phyloP scores from a whole-genome alignment of 2,797 vertebrate species.

The Danionella dracula region DNA sequence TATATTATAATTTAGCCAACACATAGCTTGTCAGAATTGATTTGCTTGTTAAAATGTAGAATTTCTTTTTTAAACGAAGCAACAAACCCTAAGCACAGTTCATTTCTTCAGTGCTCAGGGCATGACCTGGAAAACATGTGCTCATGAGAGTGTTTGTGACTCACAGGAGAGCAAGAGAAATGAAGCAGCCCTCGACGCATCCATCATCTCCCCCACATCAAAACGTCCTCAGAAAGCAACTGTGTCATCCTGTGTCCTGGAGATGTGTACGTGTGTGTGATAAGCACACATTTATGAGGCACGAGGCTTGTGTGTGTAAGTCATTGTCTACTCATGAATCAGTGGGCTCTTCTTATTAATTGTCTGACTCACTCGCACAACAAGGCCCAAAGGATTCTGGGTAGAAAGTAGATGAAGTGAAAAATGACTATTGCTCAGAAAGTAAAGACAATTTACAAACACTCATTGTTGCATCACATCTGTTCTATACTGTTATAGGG shows the following conservation, averaged over 20 bases:
- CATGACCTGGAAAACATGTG: not conserved
- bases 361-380: conserved; percentile 58
- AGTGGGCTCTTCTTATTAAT: conserved; percentile 38
- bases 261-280: conserved; percentile 4
- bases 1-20: not conserved
- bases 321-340: conserved; percentile 28
- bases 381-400: conserved; percentile 49
- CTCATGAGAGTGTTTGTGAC: not conserved
- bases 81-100: not conserved
- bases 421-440: too few species aligned
- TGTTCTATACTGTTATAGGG: too few species aligned
- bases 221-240: not conserved
- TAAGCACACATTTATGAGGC: conserved; percentile 1
- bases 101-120: not conserved
- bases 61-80: not conserved
- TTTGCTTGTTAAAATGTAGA: not conserved
- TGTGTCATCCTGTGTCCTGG: conserved; percentile 1
- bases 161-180: conserved; percentile 1
- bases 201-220: conserved; percentile 10
- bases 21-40: too few species aligned
- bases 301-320: not conserved
- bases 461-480: too few species aligned
- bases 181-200: not conserved
- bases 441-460: too few species aligned
- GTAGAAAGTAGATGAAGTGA: conserved; percentile 53